phyloP scores from a whole-genome alignment of 2,797 vertebrate genomes.

The Lepus oiostolus region DNA sequence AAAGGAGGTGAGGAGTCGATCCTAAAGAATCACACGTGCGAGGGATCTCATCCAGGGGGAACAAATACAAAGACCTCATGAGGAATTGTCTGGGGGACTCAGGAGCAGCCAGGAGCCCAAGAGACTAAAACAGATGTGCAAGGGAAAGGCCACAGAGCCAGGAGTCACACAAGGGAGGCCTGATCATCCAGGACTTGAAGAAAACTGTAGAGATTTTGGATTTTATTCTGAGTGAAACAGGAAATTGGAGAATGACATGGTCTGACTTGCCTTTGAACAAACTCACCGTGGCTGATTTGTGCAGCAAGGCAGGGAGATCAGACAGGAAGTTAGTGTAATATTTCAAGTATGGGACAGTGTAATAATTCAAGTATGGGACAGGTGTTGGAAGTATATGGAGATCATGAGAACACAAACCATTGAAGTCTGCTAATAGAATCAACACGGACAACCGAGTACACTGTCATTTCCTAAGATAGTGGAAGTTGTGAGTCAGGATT shows the following conservation, averaged over 20 bases:
- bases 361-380: background rate
- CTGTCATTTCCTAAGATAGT: background rate
- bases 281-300: background rate
- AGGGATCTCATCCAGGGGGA: background rate
- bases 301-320: background rate
- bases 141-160: too few relatives aligned
- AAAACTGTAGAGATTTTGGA: background rate
- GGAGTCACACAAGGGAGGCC: background rate
- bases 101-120: background rate
- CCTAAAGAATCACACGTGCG: background rate
- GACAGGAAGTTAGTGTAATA: background rate
- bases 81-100: background rate
- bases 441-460: background rate
- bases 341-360: background rate
- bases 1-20: background rate
- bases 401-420: background rate
- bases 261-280: background rate
- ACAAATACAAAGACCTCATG: background rate
- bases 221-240: background rate
- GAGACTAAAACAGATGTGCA: too few relatives aligned
- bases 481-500: background rate
- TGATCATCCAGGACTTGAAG: background rate
- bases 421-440: background rate
- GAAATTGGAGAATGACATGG: background rate
- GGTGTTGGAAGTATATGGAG: too few relatives aligned